Base-by-base conservation (phyloP, 1,140 invertebrate species). In the Platorchestia sp. region DNA sequence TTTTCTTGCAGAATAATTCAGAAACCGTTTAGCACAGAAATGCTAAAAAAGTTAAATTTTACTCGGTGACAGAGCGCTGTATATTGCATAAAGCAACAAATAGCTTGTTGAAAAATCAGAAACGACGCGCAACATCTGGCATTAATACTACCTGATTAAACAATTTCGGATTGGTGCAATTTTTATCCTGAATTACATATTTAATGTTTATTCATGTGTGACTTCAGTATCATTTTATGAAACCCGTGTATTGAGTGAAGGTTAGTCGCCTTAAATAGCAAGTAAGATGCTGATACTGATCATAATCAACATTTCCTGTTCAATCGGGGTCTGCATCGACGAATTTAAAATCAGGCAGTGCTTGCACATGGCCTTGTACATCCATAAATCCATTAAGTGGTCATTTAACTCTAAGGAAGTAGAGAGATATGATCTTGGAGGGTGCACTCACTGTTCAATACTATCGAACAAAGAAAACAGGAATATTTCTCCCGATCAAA, bases 401-500 rank as follows among this genome's bases (percentile, higher is more conserved):
- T 14, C 87, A 43, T 14, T 90, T 90, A 90, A 42, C 87, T 42
- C 87, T 90, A 19, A 90, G 87, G 87, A 90, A 90, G 87, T 90
- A 6, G 42, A 90, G 5, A 14, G 87, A 90, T 90, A 90, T 90
- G 44, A 90, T 90, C 87, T 90, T 75, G 59, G 14, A 19, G 59
- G 27, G 59, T 16, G 7, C 87, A 42, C 87, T 89, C 87, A 42
- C 14, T 89, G 41, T 36, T 89, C 87, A 89, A 89, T 75, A 89
- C 87, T 42, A 10, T 42, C 87, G 87, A 42, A 93, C 43, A 45
- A 93, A 93, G 91, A 47, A 93, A 47, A 44, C 91, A 93, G 6
- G 47, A 93, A 93, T 45, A 47, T 93, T 93, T n/a, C 91, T 93
- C 7, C 44, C 45, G 91, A 93, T 93, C 91, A 93, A 93, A 93